Conservation (phyloP, 2,797 vertebrate genomes). For the Vespertilio murinus region DNA sequence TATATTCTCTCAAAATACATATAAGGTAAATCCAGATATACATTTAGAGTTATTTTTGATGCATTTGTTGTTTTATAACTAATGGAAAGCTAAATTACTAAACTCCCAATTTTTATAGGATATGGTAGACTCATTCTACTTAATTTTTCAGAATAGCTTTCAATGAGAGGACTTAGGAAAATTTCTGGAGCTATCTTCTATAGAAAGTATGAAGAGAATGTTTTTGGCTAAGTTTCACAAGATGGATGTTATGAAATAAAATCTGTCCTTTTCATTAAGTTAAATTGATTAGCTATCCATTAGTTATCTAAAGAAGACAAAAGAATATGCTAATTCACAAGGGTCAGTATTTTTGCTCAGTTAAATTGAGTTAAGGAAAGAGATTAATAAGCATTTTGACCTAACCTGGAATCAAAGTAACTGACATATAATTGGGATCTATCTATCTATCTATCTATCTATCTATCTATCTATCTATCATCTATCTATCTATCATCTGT, state of each 20-base stretch:
- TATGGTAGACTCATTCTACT: background rate
- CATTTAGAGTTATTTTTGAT: background rate
- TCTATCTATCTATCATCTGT: too few species aligned
- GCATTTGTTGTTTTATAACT: background rate
- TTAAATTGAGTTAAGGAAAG: background rate
- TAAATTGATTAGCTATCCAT: background rate
- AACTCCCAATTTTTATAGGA: background rate
- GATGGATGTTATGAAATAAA: background rate
- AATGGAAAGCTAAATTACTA: background rate
- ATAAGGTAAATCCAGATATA: background rate
- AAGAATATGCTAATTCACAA: background rate
- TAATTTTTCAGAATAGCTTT: background rate
- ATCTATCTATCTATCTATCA: too few species aligned
- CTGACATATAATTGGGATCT: background rate
- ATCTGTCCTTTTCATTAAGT: background rate
- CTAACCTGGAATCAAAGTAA: background rate
- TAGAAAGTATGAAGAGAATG: constrained; percentile 19
- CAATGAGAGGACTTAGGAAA: background rate
- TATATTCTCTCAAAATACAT: background rate
- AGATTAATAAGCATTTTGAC: constrained; percentile 9
- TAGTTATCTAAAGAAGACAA: constrained; percentile 7
- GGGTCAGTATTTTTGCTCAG: background rate
- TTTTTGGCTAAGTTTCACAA: background rate
- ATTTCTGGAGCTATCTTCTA: background rate
- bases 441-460: background rate